Percentiles rank a stretch among this genome's conserved stretches.
Conservation (phyloP, 1,140 invertebrate genomes). For the Cotesia vestalis region DNA sequence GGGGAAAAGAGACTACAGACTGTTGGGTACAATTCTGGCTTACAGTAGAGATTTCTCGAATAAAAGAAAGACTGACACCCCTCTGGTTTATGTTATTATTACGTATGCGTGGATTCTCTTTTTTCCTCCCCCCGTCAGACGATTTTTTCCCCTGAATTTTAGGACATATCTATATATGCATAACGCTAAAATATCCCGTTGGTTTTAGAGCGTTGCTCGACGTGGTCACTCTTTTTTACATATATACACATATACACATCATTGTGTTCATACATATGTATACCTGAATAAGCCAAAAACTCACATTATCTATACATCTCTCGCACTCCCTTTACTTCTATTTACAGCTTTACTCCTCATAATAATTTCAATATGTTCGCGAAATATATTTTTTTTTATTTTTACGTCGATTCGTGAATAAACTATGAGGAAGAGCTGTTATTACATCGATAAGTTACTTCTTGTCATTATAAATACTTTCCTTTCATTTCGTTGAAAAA, state of each 20-base stretch:
- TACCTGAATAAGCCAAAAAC: slow-evolving; percentile 2
- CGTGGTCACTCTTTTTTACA: slow-evolving; percentile 11
- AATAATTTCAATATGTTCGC: slow-evolving; percentile 28
- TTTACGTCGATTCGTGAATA: slow-evolving; percentile 10
- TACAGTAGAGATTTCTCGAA: slow-evolving; percentile 59
- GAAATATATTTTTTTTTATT: neutral
- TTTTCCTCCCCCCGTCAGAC: slow-evolving; percentile 16
- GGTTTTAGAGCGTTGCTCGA: slow-evolving; percentile 18
- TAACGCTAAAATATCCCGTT: slow-evolving; percentile 29
- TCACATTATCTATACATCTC: slow-evolving; percentile 17
- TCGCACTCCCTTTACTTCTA: neutral
- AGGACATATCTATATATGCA: neutral
- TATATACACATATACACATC: neutral
- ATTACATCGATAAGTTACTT: slow-evolving; percentile 20
- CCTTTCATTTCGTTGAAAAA: neutral
- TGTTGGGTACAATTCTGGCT: slow-evolving; percentile 56
- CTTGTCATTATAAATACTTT: neutral
- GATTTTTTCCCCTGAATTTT: slow-evolving; percentile 2
- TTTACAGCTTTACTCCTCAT: slow-evolving; percentile 12
- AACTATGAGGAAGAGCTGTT: neutral
- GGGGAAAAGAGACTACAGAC: slow-evolving; percentile 13
- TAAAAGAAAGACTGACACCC: slow-evolving; percentile 56
- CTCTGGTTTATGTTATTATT: slow-evolving; percentile 61
- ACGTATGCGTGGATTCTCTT: slow-evolving; percentile 55
- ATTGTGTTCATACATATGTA: no score